Conservation (phyloP, 2,113 vertebrate genomes). For the Myocastor coypus region DNA sequence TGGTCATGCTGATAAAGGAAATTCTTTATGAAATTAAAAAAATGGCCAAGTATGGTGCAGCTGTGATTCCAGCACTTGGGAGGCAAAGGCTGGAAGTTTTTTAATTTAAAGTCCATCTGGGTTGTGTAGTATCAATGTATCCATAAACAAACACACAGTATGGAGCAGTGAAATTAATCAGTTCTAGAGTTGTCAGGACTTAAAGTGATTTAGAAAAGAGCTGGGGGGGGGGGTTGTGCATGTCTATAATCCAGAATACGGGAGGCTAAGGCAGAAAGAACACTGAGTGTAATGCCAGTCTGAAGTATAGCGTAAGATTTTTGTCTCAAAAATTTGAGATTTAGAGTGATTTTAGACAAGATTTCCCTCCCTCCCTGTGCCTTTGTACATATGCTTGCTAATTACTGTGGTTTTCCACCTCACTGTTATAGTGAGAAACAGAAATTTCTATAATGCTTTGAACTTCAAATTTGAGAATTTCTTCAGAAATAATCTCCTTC, state of each 20-base stretch:
- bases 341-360: background rate
- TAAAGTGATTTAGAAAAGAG: background rate
- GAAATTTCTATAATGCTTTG: background rate
- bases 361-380: background rate
- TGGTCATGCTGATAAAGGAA: constrained; percentile 2
- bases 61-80: background rate
- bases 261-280: too few species aligned
- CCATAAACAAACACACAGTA: background rate
- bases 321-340: too few species aligned
- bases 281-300: too few species aligned
- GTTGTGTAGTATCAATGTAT: background rate
- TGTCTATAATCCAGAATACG: too few species aligned
- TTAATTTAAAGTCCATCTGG: background rate
- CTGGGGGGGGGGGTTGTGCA: too few species aligned
- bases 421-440: background rate
- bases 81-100: background rate
- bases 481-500: background rate
- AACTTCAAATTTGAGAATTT: background rate
- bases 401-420: background rate
- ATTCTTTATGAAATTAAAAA: background rate
- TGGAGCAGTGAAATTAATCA: background rate
- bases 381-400: background rate
- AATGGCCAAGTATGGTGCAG: background rate
- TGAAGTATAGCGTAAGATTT: too few species aligned
- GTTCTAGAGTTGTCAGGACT: background rate